Percentiles rank a stretch among this genome's conserved stretches.
These are phyloP conservation scores for Aporophyla nigra DNA, from an alignment of 2,888 invertebrate genomes.

Conservation along the genomic window DNA sequence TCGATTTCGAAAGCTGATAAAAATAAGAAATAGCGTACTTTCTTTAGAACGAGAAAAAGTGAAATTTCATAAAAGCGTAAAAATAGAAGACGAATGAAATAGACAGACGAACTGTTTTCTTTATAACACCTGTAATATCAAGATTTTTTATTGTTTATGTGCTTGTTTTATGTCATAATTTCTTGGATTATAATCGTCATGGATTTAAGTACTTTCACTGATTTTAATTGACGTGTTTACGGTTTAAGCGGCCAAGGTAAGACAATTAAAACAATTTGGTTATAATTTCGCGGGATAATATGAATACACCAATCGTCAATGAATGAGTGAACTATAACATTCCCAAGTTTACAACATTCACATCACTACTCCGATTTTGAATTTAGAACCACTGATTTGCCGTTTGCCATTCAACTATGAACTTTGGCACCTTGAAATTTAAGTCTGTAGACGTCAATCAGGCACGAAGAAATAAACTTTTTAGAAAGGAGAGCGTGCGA, in stretches of 20 bases:
- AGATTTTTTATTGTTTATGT: slow-evolving; percentile 14
- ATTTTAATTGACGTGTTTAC: slow-evolving; percentile 5
- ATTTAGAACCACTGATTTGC: slow-evolving; percentile 59
- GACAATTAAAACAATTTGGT: neutral
- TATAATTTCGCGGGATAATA: slow-evolving; percentile 7
- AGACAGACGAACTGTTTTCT: slow-evolving; percentile 43
- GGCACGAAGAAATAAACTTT: slow-evolving; percentile 35
- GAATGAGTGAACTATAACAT: slow-evolving; percentile 35
- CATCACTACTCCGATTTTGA: slow-evolving; percentile 66
- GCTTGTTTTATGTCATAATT: slow-evolving; percentile 16
- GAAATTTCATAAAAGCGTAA: slow-evolving; percentile 74
- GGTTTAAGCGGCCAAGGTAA: neutral
- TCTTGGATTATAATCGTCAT: slow-evolving; percentile 14
- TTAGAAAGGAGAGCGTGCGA: slow-evolving; percentile 81
- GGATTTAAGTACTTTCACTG: slow-evolving; percentile 48
- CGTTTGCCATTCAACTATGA: slow-evolving; percentile 42
- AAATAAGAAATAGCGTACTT: slow-evolving; percentile 72
- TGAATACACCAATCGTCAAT: slow-evolving; percentile 8
- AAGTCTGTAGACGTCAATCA: slow-evolving; percentile 16
- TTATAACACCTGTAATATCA: slow-evolving; percentile 39
- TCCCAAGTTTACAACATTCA: slow-evolving; percentile 58
- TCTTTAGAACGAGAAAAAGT: slow-evolving; percentile 77
- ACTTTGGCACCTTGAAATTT: slow-evolving; percentile 43
- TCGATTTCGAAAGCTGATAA: slow-evolving; percentile 59
- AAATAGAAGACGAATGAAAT: slow-evolving; percentile 61